Base-by-base conservation (phyloP, 2,888 invertebrate species). In the Arge pagana region DNA sequence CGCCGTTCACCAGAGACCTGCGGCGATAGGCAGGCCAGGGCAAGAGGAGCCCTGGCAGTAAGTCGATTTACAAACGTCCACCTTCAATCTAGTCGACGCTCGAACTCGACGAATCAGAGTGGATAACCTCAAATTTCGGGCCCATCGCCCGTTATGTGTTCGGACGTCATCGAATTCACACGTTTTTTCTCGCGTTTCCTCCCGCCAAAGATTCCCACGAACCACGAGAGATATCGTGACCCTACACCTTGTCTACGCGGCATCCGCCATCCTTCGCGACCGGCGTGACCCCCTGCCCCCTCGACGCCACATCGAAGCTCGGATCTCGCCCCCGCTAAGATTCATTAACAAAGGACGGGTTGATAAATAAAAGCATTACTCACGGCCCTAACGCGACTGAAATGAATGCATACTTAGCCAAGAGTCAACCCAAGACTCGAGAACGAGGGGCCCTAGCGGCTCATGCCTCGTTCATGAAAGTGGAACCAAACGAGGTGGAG, bases 301-400 rank as follows among this genome's bases (percentile, higher is more conserved):
- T 21, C 35, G 26, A 7, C 13, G 11, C 39, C 15, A 23, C 23
- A 31, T 53, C 48, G 56, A 59, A 62, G 65, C 67, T 71, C 67
- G 66, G n/a, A n/a, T n/a, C n/a, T n/a, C n/a, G n/a, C n/a, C n/a
- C n/a, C n/a, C n/a, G n/a, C n/a, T n/a, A n/a, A n/a, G n/a, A 72
- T 73, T 73, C 71, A 72, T 74, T 71, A 74, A 72, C 68, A 72
- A 72, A 72, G 68, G 68, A 69, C 64, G 66, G 63, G 61, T 75
- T 76, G 74, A 76, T 74, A 74, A 75, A 75, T 74, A 75, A 75
- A 76, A 72, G 71, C 75, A 76, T 74, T 74, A 73, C 68, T 74
- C 74, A 74, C 66, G 64, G 68, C 66, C 65, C 68, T 65, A 65
- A 63, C 65, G 67, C 62, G 36, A 58, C 63, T 65, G 64, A 69